phyloP scores from a whole-genome alignment of 2,888 invertebrate species.

The Protophormia terraenovae region DNA sequence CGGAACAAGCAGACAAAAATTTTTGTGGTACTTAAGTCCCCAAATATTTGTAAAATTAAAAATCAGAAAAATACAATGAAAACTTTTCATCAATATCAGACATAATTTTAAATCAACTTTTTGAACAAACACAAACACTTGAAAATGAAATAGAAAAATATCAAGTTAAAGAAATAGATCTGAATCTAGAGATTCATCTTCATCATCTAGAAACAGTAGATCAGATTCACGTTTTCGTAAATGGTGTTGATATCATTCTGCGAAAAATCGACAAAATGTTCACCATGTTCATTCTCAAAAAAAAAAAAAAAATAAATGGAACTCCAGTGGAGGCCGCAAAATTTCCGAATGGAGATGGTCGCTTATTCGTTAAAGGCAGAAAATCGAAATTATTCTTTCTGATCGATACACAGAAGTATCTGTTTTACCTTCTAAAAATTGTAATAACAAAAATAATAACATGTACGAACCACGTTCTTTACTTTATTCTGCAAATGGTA shows the following conservation, averaged over 20 bases:
- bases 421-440: background rate
- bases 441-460: background rate
- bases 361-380: background rate
- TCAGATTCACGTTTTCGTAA: background rate
- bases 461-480: background rate
- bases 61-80: background rate
- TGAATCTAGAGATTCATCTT: background rate
- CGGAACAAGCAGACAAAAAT: background rate
- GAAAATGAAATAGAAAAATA: background rate
- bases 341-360: constrained; percentile 6
- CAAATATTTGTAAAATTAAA: background rate
- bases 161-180: background rate
- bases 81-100: background rate
- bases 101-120: background rate
- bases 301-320: constrained; percentile 31
- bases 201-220: background rate
- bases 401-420: background rate
- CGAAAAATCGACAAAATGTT: constrained; percentile 1
- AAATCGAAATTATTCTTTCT: no score
- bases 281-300: constrained; percentile 7
- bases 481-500: background rate
- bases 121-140: background rate
- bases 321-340: background rate
- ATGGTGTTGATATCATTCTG: constrained; percentile 24
- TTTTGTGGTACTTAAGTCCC: background rate